Conservation (phyloP, 1,140 invertebrate species). For the Trachymyrmex septentrionalis region DNA sequence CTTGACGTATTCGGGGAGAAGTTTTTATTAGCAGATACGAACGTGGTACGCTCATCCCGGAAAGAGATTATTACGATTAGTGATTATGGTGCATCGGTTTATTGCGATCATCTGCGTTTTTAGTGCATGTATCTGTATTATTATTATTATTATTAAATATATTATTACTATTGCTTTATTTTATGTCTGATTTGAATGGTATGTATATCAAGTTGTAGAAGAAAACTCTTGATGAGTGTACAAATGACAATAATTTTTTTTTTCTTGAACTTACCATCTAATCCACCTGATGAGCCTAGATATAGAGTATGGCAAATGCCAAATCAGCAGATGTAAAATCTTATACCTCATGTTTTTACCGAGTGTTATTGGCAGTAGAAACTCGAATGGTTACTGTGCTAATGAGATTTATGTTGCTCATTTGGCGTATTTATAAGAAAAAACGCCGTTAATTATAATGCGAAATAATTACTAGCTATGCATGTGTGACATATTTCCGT, state of each 20-base stretch:
- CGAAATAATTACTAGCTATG: too few relatives aligned
- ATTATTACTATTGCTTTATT: background rate
- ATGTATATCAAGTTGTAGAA: background rate
- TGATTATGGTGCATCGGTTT: slow-evolving; percentile 63
- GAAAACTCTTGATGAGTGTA: background rate
- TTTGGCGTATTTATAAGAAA: too few relatives aligned
- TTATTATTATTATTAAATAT: background rate
- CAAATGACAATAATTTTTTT: background rate
- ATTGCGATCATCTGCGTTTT: slow-evolving; percentile 32
- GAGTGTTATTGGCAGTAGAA: too few relatives aligned
- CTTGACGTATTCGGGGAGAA: background rate
- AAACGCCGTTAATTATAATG: too few relatives aligned
- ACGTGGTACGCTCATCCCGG: slow-evolving; percentile 25
- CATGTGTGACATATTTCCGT: too few relatives aligned
- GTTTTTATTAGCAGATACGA: slow-evolving; percentile 27
- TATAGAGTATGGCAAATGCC: background rate
- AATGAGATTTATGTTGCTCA: too few relatives aligned
- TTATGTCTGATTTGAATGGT: background rate
- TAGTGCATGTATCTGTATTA: background rate
- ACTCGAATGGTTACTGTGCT: too few relatives aligned
- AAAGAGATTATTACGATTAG: slow-evolving; percentile 52
- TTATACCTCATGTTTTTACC: too few relatives aligned
- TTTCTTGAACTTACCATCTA: background rate
- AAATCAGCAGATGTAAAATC: slow-evolving; percentile 12
- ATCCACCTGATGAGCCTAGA: background rate